phyloP scores from a whole-genome alignment of 1,140 invertebrate genomes.

The Drosophila tsacasi region DNA sequence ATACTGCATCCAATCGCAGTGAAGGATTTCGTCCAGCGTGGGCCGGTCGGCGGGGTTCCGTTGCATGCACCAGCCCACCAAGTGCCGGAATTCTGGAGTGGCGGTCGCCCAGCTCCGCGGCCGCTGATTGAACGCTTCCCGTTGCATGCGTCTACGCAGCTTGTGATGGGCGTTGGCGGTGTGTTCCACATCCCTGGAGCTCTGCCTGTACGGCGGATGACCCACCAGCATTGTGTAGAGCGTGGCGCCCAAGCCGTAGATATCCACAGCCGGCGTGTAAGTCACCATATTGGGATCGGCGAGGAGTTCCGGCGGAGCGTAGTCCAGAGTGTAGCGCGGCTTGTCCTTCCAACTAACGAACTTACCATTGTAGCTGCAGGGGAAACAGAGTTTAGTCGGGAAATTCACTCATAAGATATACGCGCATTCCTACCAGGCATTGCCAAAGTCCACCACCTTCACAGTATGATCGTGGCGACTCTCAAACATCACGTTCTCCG shows the following conservation, averaged over 20 bases:
- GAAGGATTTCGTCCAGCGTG: conserved; percentile 88
- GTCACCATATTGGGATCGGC: conserved; percentile 86
- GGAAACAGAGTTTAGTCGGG: background rate
- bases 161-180: conserved; percentile 40
- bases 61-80: conserved; percentile 91
- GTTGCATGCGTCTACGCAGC: conserved; percentile 56
- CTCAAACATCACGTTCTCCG: conserved; percentile 94
- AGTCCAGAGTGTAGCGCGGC: conserved; percentile 95
- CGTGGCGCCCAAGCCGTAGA: conserved; percentile 96
- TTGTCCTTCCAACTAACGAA: conserved; percentile 89
- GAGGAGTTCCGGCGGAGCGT: conserved; percentile 95
- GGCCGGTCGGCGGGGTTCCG: conserved; percentile 91
- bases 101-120: conserved; percentile 89
- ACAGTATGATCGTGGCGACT: conserved; percentile 87
- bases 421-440: conserved; percentile 87
- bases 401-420: no score
- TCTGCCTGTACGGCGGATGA: conserved; percentile 88
- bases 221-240: conserved; percentile 95
- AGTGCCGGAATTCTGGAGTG: conserved; percentile 89
- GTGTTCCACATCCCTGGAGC: conserved; percentile 71
- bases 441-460: conserved; percentile 96
- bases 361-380: conserved; percentile 87
- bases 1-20: conserved; percentile 88
- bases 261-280: conserved; percentile 95
- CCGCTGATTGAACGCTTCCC: conserved; percentile 63